Conservation (phyloP, 2,113 vertebrate genomes). For the Hyperopisus bebe region DNA sequence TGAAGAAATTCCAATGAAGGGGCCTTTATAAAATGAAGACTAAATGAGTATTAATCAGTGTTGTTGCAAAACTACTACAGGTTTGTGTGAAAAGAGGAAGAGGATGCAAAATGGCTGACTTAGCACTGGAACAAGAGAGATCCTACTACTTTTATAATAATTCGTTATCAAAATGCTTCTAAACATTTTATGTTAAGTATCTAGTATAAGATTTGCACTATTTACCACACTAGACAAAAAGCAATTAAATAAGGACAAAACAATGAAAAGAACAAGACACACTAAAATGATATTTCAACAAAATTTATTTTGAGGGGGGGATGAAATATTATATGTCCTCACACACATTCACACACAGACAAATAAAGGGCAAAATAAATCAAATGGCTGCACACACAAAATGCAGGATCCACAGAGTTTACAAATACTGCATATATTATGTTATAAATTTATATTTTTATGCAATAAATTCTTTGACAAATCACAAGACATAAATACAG, state of each 20-base stretch:
- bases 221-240: not conserved
- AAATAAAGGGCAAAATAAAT: conserved; percentile 47
- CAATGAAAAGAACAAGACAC: conserved; percentile 45
- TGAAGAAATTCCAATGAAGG: not conserved
- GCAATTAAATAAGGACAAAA: conserved; percentile 26
- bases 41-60: not conserved
- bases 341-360: conserved; percentile 42
- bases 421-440: conserved; percentile 52
- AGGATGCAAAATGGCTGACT: not conserved
- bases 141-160: not conserved
- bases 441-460: conserved; percentile 32
- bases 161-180: not conserved
- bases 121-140: not conserved
- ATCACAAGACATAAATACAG: conserved; percentile 36
- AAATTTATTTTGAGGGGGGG: conserved; percentile 58
- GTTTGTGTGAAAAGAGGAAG: not conserved
- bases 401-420: conserved; percentile 41
- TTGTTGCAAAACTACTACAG: not conserved
- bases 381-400: conserved; percentile 42
- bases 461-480: conserved; percentile 45
- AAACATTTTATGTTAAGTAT: not conserved
- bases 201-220: not conserved
- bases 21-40: not conserved
- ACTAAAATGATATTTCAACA: conserved; percentile 59
- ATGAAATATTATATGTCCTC: conserved; percentile 44